Percentiles rank a stretch among this genome's conserved stretches.
phyloP scores from a whole-genome alignment of 2,797 vertebrate genomes.

The Octomys mimax region DNA sequence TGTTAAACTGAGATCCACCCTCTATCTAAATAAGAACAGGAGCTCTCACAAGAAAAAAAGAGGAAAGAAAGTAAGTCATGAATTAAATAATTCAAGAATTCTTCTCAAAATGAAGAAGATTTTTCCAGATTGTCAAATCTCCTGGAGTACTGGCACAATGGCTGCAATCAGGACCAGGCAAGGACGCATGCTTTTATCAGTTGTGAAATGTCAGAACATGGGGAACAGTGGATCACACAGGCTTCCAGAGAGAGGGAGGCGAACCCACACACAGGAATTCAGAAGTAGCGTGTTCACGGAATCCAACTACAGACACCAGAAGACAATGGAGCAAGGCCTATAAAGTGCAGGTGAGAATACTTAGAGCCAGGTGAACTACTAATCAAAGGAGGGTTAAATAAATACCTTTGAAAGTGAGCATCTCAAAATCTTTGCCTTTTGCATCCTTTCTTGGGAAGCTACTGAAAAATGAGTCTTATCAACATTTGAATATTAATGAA shows the following conservation, averaged over 20 bases:
- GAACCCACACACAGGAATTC: neutral
- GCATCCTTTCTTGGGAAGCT: neutral
- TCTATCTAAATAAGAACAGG: neutral
- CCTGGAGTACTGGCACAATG: neutral
- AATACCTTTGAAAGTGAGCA: neutral
- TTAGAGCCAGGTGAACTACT: neutral
- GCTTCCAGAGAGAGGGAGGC: neutral
- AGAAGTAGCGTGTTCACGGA: slow-evolving; percentile 13
- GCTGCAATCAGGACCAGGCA: neutral
- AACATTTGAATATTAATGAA: slow-evolving; percentile 8
- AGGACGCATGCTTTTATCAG: neutral
- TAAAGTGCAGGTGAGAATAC: neutral
- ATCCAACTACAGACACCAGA: slow-evolving; percentile 2
- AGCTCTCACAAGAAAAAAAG: neutral
- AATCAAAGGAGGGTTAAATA: neutral
- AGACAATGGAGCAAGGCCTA: neutral
- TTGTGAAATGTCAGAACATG: neutral
- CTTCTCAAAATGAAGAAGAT: neutral
- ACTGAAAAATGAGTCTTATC: neutral
- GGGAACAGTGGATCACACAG: neutral
- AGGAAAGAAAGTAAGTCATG: neutral
- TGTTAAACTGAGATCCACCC: neutral
- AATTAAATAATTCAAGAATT: slow-evolving; percentile 20
- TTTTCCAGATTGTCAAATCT: neutral
- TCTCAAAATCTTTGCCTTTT: neutral